These are phyloP conservation scores for Centropus bengalensis DNA, from an alignment of 2,113 vertebrate species.

Conservation along the genomic window DNA sequence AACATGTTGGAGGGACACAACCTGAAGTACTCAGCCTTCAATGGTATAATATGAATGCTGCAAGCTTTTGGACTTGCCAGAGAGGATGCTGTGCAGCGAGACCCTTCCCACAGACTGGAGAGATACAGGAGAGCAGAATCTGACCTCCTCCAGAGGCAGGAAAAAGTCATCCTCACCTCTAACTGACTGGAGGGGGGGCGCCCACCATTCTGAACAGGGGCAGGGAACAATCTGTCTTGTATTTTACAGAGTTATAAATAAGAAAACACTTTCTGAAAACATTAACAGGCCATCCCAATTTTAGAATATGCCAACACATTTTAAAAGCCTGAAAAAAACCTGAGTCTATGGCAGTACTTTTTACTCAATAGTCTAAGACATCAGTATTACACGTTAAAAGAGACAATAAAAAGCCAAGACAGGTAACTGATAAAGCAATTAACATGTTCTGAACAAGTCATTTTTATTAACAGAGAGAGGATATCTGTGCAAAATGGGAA, in stretches of 20 bases:
- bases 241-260: neutral
- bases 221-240: neutral
- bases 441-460: neutral
- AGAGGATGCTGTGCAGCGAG: neutral
- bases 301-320: neutral
- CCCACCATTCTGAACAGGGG: neutral
- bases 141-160: neutral
- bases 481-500: neutral
- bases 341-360: neutral
- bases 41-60: neutral
- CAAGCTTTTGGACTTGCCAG: neutral
- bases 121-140: neutral
- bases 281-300: neutral
- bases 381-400: neutral
- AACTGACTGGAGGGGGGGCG: neutral
- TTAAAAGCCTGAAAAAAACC: neutral
- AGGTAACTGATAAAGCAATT: neutral
- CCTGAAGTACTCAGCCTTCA: neutral
- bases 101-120: neutral
- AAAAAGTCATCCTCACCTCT: neutral
- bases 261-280: neutral
- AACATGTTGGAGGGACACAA: neutral
- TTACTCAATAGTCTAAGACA: neutral
- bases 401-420: neutral
- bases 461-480: neutral